Evolutionary conservation across 1,140 invertebrate species (phyloP), one percentile per base, ranked within the genome.

Genomic region (Penaeus vannamei): DNA sequence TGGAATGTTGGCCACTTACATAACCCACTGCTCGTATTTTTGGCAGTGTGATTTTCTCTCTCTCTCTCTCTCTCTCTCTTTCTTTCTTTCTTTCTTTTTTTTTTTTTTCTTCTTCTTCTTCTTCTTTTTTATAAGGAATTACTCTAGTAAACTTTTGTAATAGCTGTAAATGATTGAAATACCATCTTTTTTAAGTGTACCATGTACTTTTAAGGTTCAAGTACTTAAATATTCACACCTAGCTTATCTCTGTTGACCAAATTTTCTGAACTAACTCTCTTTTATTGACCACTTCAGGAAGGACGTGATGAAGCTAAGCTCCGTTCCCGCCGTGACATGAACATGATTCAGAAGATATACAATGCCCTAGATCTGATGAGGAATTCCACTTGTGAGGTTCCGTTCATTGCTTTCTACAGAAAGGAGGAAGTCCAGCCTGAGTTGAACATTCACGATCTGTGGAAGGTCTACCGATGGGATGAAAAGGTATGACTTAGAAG

Each of bases 401-500:
- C 99, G 1, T 99, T 99, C 92, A 99, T 99, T 92, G 97, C 98
- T 0, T 99, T 99, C 93, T 99, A 99, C 92, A 95, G 99, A 42
- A 99, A 99, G 93, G 99, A 99, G 93, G 98, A 99, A 92, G 97
- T 99, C 0, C 96, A 98, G 92, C 97, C 98, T 0, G 98, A 99
- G 92, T 93, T 99, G 19, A 97, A 96, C 86, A 98, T 99, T 32
- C 98, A 98, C 92, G 98, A 99, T 93, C 93, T 99, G 1, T 99
- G 99, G 99, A 97, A 97, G 92, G 96, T 99, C 1, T 99, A 98
- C 93, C 97, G 97, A 92, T 98, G 95, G 93, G 98, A 99, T 94
- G 98, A 97, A 64, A 98, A 98, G 94, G 96, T 96, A 92, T 85
- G 90, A 80, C 42, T 64, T 88, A 81, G 76, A 79, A 29, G 22